Evolutionary conservation across 2,113 vertebrate genomes (phyloP).

Genomic region (Chaenogobius annularis): DNA sequence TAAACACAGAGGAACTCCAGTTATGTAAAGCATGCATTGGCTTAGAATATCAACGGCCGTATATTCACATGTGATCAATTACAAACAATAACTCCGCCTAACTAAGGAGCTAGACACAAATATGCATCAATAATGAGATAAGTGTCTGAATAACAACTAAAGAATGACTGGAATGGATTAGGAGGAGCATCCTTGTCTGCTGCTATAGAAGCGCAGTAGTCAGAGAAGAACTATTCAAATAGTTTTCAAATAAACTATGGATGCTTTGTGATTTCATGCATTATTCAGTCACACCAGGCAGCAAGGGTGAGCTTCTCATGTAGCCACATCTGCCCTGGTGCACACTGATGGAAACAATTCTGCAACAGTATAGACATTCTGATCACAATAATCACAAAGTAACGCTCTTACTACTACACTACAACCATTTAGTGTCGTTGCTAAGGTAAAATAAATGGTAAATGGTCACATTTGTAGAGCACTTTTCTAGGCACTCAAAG

Average conservation of each 20-base stretch:
- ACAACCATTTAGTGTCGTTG: too few relatives aligned
- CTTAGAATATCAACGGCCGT: neutral
- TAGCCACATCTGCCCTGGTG: neutral
- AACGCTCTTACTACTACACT: too few relatives aligned
- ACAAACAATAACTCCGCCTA: neutral
- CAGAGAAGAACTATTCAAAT: neutral
- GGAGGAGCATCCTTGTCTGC: slow-evolving; percentile 37
- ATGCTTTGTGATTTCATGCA: neutral
- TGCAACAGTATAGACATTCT: too few relatives aligned
- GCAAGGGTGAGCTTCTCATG: too few relatives aligned
- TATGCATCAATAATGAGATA: slow-evolving; percentile 3
- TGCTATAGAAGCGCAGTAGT: neutral
- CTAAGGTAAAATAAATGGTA: too few relatives aligned
- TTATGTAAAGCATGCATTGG: neutral
- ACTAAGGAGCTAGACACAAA: slow-evolving; percentile 16
- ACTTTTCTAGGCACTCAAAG: too few relatives aligned
- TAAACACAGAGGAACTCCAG: slow-evolving; percentile 7
- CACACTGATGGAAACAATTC: neutral
- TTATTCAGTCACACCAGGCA: neutral
- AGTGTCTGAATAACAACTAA: slow-evolving; percentile 8
- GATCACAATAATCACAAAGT: too few relatives aligned
- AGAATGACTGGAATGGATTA: slow-evolving; percentile 44
- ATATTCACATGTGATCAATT: slow-evolving; percentile 2
- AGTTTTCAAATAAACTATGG: neutral
- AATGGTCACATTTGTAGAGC: too few relatives aligned